phyloP scores from a whole-genome alignment of 2,888 invertebrate genomes.

The Thera obeliscata region DNA sequence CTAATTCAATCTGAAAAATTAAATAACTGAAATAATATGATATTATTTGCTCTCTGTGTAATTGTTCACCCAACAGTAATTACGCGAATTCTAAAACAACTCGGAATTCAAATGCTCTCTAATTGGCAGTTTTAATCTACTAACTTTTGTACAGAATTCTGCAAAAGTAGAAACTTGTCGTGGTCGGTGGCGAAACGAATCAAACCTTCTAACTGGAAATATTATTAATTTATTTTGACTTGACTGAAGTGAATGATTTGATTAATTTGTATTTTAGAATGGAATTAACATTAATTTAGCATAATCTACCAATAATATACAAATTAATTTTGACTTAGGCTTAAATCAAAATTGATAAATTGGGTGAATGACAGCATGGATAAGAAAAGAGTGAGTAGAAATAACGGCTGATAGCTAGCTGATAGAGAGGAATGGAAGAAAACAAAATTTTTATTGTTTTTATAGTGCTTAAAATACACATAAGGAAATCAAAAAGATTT shows the following conservation, averaged over 20 bases:
- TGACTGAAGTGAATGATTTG: constrained; percentile 66
- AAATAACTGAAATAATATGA: constrained; percentile 67
- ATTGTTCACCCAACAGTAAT: constrained; percentile 80
- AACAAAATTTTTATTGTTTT: too few relatives aligned
- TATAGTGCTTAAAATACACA: too few relatives aligned
- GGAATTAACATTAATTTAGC: background rate
- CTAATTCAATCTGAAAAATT: constrained; percentile 4
- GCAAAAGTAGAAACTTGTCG: constrained; percentile 79
- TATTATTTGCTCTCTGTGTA: constrained; percentile 64
- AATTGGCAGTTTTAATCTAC: constrained; percentile 84
- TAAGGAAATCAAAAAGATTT: too few relatives aligned
- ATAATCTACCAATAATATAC: too few relatives aligned
- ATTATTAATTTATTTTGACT: constrained; percentile 73
- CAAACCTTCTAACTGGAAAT: constrained; percentile 74
- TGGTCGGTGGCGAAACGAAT: constrained; percentile 76
- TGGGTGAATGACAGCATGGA: too few relatives aligned
- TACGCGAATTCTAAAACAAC: constrained; percentile 81
- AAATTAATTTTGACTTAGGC: too few relatives aligned
- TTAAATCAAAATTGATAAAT: too few relatives aligned
- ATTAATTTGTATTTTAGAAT: constrained; percentile 58
- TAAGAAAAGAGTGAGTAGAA: too few relatives aligned
- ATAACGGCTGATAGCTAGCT: too few relatives aligned
- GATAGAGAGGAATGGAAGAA: too few relatives aligned
- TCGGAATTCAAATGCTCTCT: constrained; percentile 81
- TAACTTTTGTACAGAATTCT: constrained; percentile 81